Percentiles rank a stretch among this genome's conserved stretches.
Evolutionary conservation across 2,888 invertebrate species (phyloP).

Genomic region (Andrena bicolor): DNA sequence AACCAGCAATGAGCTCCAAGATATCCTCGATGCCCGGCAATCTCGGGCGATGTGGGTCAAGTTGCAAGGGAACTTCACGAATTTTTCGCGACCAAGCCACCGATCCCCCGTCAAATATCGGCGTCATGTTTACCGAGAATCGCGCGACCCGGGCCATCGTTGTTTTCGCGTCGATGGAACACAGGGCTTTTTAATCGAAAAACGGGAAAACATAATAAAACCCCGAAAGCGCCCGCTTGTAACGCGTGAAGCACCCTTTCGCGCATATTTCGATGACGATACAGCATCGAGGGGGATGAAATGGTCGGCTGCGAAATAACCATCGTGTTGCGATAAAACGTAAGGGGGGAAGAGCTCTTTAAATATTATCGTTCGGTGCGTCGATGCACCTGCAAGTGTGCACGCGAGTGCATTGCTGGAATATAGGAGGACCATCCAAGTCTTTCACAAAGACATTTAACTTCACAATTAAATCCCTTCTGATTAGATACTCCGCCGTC

Average conservation of each 20-base stretch:
- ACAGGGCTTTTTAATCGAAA: slow-evolving; percentile 5
- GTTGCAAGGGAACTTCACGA: background rate
- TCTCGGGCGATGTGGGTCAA: slow-evolving; percentile 23
- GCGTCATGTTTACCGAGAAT: background rate
- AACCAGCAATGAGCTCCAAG: slow-evolving; percentile 13
- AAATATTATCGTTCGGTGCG: slow-evolving; percentile 31
- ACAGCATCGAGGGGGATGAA: slow-evolving; percentile 16
- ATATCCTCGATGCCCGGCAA: slow-evolving; percentile 23
- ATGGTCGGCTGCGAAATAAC: slow-evolving; percentile 12
- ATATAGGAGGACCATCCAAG: background rate
- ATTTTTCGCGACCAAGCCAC: background rate
- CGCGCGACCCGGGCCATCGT: background rate
- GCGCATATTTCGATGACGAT: slow-evolving; percentile 21
- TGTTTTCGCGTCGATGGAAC: background rate
- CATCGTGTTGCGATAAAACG: slow-evolving; percentile 7
- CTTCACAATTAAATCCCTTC: no score
- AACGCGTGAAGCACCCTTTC: background rate
- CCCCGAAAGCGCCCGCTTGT: background rate
- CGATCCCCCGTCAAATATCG: background rate
- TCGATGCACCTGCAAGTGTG: background rate
- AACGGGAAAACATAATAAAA: background rate
- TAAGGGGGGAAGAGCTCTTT: slow-evolving; percentile 26
- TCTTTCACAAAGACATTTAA: background rate
- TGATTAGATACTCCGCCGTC: no score
- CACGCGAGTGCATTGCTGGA: background rate